These are phyloP conservation scores for Pseudonaja textilis DNA, from an alignment of 2,113 vertebrate species.

Conservation along the genomic window DNA sequence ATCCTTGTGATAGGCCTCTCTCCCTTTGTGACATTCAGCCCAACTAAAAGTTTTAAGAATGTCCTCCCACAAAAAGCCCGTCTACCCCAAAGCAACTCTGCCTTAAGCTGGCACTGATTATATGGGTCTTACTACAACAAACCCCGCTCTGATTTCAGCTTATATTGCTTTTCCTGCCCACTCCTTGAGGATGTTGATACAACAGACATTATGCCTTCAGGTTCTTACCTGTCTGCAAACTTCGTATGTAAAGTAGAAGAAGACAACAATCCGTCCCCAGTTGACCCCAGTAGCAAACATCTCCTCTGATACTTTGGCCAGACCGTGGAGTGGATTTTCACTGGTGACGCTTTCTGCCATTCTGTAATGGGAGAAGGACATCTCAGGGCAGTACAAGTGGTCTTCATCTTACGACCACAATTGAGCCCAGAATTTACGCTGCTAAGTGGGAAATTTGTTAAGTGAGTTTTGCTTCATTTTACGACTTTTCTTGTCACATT, in stretches of 20 bases:
- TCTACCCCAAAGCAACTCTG: background rate
- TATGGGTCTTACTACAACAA: background rate
- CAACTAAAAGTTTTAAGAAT: background rate
- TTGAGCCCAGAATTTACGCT: too few species aligned
- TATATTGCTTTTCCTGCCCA: background rate
- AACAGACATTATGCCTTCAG: background rate
- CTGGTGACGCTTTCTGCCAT: constrained; percentile 71
- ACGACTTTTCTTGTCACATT: too few species aligned
- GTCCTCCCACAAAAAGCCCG: background rate
- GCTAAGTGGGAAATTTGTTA: too few species aligned
- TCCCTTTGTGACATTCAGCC: background rate
- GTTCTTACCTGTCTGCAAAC: constrained; percentile 66
- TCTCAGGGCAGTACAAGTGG: background rate
- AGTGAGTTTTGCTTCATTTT: too few species aligned
- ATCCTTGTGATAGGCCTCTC: background rate
- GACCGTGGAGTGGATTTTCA: constrained; percentile 71
- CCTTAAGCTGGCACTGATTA: background rate
- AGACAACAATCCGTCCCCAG: constrained; percentile 86
- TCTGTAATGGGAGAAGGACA: constrained; percentile 53
- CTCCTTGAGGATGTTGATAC: background rate
- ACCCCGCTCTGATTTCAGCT: background rate
- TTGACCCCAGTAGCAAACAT: constrained; percentile 87
- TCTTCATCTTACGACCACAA: too few species aligned
- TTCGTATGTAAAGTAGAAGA: constrained; percentile 89
- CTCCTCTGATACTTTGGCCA: constrained; percentile 76